phyloP scores from a whole-genome alignment of 2,113 vertebrate genomes.

The Spizaetus ornatus region DNA sequence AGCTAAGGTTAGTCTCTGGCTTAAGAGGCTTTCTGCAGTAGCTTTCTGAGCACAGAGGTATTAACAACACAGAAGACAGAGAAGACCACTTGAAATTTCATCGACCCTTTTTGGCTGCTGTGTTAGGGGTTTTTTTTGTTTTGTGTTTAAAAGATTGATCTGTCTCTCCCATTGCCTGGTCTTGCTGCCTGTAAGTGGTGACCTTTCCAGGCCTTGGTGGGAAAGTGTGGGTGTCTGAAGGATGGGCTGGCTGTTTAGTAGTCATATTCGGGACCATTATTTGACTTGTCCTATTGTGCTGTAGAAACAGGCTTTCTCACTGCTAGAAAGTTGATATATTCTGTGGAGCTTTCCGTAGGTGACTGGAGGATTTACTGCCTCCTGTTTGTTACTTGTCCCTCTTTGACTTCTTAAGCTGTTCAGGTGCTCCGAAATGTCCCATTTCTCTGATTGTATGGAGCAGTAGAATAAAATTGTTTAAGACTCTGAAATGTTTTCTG shows the following conservation, averaged over 20 bases:
- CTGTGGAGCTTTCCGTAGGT: background rate
- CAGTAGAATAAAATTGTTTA: background rate
- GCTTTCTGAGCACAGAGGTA: slow-evolving; percentile 17
- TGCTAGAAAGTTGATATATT: background rate
- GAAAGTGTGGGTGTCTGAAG: background rate
- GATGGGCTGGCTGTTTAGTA: background rate
- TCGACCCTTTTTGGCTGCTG: background rate
- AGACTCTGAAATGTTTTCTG: background rate
- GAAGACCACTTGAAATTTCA: background rate
- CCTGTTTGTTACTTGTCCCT: background rate
- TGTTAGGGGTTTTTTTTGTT: background rate
- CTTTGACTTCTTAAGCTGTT: background rate
- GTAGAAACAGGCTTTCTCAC: background rate
- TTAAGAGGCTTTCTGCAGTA: slow-evolving; percentile 54
- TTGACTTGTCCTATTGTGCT: background rate
- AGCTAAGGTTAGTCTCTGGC: slow-evolving; percentile 57
- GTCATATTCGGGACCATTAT: background rate
- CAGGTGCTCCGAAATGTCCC: background rate
- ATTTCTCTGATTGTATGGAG: background rate
- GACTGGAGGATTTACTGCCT: background rate
- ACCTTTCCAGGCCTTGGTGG: background rate
- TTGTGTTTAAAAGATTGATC: background rate
- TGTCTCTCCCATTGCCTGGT: background rate
- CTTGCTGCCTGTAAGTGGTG: background rate
- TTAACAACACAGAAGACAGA: background rate